phyloP scores from a whole-genome alignment of 2,888 invertebrate genomes.

The Napeogenes inachia region DNA sequence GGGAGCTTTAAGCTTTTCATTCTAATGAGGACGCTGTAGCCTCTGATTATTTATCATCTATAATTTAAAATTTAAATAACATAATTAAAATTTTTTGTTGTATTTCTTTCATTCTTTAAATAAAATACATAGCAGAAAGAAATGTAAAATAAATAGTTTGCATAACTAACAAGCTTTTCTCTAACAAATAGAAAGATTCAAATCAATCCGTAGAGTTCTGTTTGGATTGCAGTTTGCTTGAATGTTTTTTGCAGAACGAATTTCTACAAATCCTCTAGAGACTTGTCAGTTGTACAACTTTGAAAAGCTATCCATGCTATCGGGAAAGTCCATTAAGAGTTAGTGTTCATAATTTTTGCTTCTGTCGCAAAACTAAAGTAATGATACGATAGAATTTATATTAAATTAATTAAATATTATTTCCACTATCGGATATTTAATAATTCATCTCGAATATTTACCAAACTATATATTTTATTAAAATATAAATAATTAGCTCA shows the following conservation, averaged over 20 bases:
- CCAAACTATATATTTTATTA: neutral
- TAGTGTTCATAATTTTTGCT: conserved; percentile 16
- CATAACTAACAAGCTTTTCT: neutral
- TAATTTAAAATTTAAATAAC: no score
- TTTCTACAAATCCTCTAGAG: conserved; percentile 22
- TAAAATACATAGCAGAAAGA: no score
- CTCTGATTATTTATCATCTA: neutral
- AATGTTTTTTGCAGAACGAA: conserved; percentile 15
- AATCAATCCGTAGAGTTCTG: conserved; percentile 13
- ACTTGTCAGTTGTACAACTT: conserved; percentile 13
- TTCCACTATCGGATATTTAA: no score
- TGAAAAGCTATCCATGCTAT: conserved; percentile 20
- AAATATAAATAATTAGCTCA: neutral
- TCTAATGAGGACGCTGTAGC: neutral
- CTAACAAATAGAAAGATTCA: conserved; percentile 11
- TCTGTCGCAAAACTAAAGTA: neutral
- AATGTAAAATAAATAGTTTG: neutral
- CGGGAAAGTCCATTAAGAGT: conserved; percentile 20
- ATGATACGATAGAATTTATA: neutral
- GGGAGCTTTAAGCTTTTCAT: neutral
- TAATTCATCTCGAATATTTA: no score
- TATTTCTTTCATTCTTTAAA: no score
- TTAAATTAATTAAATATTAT: no score
- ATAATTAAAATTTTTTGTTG: no score
- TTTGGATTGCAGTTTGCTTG: conserved; percentile 15